Evolutionary conservation across 2,113 vertebrate genomes (phyloP).

Genomic region (Nettapus auritus): DNA sequence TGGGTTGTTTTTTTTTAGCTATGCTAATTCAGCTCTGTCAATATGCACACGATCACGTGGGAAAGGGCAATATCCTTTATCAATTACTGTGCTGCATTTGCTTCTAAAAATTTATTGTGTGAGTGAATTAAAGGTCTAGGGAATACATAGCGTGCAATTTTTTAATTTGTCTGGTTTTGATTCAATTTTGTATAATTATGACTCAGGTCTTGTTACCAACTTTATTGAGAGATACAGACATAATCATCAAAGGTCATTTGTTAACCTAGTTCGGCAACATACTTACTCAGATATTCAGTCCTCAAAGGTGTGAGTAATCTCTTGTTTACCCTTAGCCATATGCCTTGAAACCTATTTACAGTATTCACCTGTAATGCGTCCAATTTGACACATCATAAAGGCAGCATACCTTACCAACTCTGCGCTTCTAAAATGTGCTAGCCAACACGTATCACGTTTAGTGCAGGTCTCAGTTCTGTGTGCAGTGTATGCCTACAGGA

Average conservation of each 20-base stretch:
- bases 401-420: neutral
- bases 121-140: neutral
- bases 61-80: neutral
- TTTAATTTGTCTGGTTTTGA: neutral
- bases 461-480: neutral
- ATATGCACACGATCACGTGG: neutral
- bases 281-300: neutral
- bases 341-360: neutral
- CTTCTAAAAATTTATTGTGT: neutral
- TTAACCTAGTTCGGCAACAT: neutral
- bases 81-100: neutral
- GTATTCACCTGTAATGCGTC: neutral
- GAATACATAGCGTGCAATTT: neutral
- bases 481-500: neutral
- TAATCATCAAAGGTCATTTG: neutral
- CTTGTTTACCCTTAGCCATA: neutral
- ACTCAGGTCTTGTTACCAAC: neutral
- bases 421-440: neutral
- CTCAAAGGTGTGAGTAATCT: slow-evolving; percentile 23
- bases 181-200: neutral
- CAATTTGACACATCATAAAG: neutral
- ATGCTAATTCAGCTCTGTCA: neutral
- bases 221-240: neutral
- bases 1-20: neutral
- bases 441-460: neutral